These are phyloP conservation scores for Strigops habroptila DNA, from an alignment of 2,113 vertebrate genomes.

Conservation along the genomic window DNA sequence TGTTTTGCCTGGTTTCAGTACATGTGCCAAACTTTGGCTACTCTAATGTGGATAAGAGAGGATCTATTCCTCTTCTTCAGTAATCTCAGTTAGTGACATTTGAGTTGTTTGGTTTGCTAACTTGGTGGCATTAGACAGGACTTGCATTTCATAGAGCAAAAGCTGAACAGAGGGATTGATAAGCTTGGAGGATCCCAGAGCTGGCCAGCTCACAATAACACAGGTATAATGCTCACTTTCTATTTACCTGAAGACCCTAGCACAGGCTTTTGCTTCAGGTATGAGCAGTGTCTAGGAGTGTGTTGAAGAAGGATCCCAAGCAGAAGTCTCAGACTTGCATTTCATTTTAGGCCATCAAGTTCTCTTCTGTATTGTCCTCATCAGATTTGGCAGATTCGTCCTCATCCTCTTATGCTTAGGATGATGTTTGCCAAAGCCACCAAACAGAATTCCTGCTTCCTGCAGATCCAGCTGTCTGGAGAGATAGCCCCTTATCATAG, in stretches of 20 bases:
- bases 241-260: neutral
- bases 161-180: neutral
- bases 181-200: neutral
- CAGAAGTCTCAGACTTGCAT: neutral
- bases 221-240: neutral
- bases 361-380: neutral
- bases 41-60: neutral
- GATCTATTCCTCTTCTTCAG: neutral
- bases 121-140: neutral
- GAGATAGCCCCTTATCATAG: neutral
- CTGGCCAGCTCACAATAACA: neutral
- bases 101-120: neutral
- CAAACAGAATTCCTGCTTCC: neutral
- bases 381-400: neutral
- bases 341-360: neutral
- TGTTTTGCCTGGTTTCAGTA: neutral
- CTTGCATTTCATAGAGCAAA: neutral
- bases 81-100: neutral
- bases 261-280: neutral
- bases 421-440: neutral
- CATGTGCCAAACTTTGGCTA: neutral
- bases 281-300: neutral
- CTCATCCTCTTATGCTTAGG: neutral
- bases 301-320: neutral
- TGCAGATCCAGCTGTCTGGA: neutral